Conservation (phyloP, 2,797 vertebrate species). For the Myotis myotis region DNA sequence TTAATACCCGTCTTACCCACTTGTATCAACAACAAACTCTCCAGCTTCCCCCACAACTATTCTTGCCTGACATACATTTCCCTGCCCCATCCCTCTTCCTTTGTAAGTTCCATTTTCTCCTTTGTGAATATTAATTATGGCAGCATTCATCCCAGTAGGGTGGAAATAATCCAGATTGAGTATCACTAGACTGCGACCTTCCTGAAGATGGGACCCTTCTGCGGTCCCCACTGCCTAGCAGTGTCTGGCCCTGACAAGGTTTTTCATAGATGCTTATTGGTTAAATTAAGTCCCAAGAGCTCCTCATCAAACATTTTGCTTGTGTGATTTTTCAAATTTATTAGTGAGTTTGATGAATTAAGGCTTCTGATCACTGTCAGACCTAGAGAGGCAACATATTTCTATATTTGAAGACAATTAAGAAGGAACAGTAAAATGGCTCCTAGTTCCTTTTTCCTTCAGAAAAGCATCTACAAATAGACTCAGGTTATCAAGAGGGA, state of each 20-base stretch:
- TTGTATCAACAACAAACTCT: not conserved
- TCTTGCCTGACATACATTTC: not conserved
- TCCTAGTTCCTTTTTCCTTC: not conserved
- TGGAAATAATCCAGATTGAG: not conserved
- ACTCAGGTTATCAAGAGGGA: not conserved
- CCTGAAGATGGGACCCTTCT: not conserved
- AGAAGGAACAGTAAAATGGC: not conserved
- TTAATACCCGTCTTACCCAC: too few relatives aligned
- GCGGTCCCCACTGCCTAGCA: not conserved
- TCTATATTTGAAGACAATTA: slow-evolving; percentile 1
- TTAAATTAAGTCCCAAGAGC: not conserved
- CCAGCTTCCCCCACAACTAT: not conserved
- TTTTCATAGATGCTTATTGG: not conserved
- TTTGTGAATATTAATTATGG: not conserved
- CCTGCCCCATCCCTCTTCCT: not conserved
- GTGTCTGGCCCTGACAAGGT: not conserved
- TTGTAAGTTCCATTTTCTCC: not conserved
- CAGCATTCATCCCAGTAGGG: not conserved
- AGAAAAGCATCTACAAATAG: not conserved
- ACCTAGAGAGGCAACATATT: not conserved
- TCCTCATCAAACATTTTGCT: not conserved
- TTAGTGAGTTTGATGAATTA: not conserved
- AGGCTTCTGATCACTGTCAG: not conserved
- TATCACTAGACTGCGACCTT: not conserved
- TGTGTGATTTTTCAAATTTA: not conserved